Base-by-base conservation (phyloP, 2,113 vertebrate genomes). In the Arizona elegans region DNA sequence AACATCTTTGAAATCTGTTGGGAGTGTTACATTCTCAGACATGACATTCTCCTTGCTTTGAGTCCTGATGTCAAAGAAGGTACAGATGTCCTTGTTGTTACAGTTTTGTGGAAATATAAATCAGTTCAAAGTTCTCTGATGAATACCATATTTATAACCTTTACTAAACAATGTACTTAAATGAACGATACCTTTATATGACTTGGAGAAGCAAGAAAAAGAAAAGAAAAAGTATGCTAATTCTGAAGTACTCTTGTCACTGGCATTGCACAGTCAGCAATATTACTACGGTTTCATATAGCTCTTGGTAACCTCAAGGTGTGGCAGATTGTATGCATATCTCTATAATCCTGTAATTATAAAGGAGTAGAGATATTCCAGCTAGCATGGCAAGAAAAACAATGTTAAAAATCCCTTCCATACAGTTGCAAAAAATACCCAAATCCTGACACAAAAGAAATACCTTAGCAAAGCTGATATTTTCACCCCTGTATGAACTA, bases 261-360 rank as follows among this genome's bases (percentile, higher is more conserved):
- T 29, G 53, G 8, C 21, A 50, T 10, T 59, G 26, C 55, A 50
- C 47, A 13, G 26, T 86, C 91, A 86, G 91, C 55, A 59, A 50
- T 59, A 17, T 29, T 59, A 8, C 26, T 47, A 43, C 59, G 43
- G 43, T 47, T 38, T 91, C 29, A 21, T 59, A 10, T 50, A 52
- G 15, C 91, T 86, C 55, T 91, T 54, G 55, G 81, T n/a, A 91
- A 86, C 81, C 81, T 55, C 24, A 91, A 59, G 54, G 91, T n/a
- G 54, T 86, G 81, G 75, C 24, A 50, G 58, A 54, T 59, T 85
- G 38, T 47, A 56, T 23, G 70, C 21, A 85, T 23, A 91, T 43
- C 70, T 55, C 90, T 91, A 23, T 91, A 58, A 91, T 87, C 91
- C 43, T 86, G 26, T 86, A 91, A 91, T 91, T 58, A 91, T 87